Base-by-base conservation (phyloP, 2,888 invertebrate genomes). In the Scaptodrosophila latifasciaeformis region DNA sequence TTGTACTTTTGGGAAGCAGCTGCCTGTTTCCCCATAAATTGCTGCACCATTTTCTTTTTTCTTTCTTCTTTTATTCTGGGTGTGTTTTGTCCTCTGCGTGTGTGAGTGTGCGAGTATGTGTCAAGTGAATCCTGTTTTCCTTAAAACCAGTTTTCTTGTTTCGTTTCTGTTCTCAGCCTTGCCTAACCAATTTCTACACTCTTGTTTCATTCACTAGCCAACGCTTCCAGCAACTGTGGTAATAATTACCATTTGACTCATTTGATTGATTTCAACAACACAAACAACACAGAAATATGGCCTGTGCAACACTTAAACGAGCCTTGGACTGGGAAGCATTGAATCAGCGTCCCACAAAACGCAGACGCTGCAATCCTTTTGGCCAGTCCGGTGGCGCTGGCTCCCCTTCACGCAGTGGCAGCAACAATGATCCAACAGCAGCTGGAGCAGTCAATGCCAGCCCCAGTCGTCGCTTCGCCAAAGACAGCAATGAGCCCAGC, bases 301-400 rank as follows among this genome's bases (percentile, higher is more conserved):
- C 97, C 90, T 97, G 97, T 90, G 97, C 97, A 88, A 97, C 97
- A 84, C 90, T 97, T 71, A 97, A 97, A 90, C 91, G 97, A 87
- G 93, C 93, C 86, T 90, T 96, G 85, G 97, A 97, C 87, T 97
- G 97, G 92, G 97, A 97, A 88, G 93, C 96, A 67, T 91, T 96
- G 87, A 93, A 93, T 85, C 93, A 93, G 84, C 89, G 94, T 82
- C 95, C 96, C 56, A 92, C 93, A 24, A 97, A 96, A 88, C 90
- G 96, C 84, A 91, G 96, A 87, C 91, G 97, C 88, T 97, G 96
- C 88, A 92, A 93, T 82, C 96, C 96, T 56, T 93, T 96, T 89
- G 93, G 94, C 81, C 90, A 91, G 67, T 65, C 85, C 2, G 88
- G 88, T 13, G 68, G 58, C 50, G 7, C 59, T 10, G 82, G 84